These are phyloP conservation scores for Phallusia fumigata DNA, from an alignment of 23 tunicate genomes.

Conservation along the genomic window DNA sequence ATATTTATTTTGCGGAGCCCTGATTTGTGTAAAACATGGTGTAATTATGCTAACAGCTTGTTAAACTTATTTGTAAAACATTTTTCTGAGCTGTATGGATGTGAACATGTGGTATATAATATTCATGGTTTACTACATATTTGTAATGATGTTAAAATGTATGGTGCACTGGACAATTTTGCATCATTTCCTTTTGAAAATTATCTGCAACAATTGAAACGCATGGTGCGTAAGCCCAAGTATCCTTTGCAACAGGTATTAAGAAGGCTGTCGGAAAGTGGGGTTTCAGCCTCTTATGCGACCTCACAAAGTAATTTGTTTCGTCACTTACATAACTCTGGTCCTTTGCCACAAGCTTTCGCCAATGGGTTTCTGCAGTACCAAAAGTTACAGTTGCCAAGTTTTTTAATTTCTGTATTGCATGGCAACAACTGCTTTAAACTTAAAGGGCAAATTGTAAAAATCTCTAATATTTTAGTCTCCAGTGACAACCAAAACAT, in stretches of 20 bases:
- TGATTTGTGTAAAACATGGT: background rate
- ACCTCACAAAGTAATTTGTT: no score
- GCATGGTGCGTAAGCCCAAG: slow-evolving; percentile 18
- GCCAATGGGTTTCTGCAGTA: no score
- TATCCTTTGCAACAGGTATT: slow-evolving; percentile 29
- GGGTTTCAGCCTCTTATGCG: no score
- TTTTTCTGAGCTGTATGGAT: slow-evolving; percentile 18
- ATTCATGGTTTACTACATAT: slow-evolving; percentile 26
- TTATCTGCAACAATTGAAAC: slow-evolving; percentile 22
- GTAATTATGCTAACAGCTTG: slow-evolving; percentile 24
- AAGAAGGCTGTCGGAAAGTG: slow-evolving; percentile 12
- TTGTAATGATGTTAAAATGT: slow-evolving; percentile 22
- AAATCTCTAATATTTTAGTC: no score
- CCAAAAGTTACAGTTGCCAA: no score
- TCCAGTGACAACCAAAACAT: no score
- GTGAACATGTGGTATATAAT: slow-evolving; percentile 18
- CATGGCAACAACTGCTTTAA: no score
- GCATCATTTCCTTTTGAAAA: slow-evolving; percentile 51
- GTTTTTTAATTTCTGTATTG: no score
- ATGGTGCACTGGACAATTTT: slow-evolving; percentile 28
- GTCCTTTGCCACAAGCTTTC: no score
- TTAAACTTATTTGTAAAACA: slow-evolving; percentile 14
- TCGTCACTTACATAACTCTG: no score
- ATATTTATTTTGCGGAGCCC: background rate
- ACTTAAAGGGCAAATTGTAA: no score